Percentiles rank a stretch among this genome's conserved stretches.
These are phyloP conservation scores for Oxystoma pomonae DNA, from an alignment of 2,888 invertebrate genomes.

Conservation along the genomic window DNA sequence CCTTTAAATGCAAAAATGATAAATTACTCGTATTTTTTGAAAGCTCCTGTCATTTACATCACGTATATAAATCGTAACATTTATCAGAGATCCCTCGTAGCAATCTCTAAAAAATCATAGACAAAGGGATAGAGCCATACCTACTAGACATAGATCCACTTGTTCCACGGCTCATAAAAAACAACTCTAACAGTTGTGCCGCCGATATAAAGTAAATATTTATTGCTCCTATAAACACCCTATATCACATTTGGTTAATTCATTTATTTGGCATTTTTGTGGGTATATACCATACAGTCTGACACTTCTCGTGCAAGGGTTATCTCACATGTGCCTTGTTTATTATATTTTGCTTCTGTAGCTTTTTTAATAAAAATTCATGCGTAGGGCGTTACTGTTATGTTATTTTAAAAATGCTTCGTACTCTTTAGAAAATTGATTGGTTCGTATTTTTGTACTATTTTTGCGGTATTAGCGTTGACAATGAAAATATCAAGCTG, in stretches of 20 bases:
- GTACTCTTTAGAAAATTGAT: no score
- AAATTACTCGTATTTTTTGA: no score
- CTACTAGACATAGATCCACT: conserved; percentile 18
- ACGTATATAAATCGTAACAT: no score
- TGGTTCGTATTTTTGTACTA: no score
- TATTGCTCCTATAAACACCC: conserved; percentile 17
- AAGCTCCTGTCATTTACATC: no score
- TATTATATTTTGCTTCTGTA: not conserved
- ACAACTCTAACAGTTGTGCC: conserved; percentile 23
- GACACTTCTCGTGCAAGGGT: not conserved
- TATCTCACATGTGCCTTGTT: not conserved
- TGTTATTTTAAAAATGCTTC: no score
- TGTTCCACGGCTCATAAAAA: conserved; percentile 25
- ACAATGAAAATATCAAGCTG: not conserved
- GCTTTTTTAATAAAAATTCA: not conserved
- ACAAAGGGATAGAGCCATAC: not conserved
- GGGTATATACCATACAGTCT: not conserved
- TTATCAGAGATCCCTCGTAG: not conserved
- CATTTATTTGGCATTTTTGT: not conserved
- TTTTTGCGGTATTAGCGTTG: not conserved
- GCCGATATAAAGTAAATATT: conserved; percentile 27
- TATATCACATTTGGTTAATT: not conserved
- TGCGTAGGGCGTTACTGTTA: no score
- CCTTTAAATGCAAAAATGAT: no score
- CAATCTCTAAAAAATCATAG: not conserved